phyloP scores from a whole-genome alignment of 2,797 vertebrate genomes.

The Mormyrops boulengeri region DNA sequence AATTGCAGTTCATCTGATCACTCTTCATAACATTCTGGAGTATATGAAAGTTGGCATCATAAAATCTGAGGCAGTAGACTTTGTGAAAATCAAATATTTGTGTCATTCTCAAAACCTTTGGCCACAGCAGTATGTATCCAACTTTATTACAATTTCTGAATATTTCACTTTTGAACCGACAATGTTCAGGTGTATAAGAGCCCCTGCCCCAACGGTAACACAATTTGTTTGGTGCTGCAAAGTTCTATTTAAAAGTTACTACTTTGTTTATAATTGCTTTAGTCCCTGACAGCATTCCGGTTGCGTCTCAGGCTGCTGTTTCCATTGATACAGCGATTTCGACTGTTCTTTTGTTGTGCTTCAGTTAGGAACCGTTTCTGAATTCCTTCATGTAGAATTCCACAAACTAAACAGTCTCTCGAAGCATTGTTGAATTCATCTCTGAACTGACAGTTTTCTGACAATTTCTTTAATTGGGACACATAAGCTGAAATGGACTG shows the following conservation, averaged over 20 bases:
- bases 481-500: too few relatives aligned
- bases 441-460: too few relatives aligned
- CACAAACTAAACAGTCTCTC: neutral
- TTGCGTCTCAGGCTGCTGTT: neutral
- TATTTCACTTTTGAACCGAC: neutral
- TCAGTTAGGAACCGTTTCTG: neutral
- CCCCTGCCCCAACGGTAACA: neutral
- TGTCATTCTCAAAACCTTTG: neutral
- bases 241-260: neutral
- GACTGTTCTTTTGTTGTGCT: neutral
- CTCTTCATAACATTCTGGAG: too few relatives aligned
- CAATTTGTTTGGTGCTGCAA: neutral
- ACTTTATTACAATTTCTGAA: neutral
- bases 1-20: too few relatives aligned
- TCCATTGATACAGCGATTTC: neutral
- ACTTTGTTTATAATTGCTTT: neutral
- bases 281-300: neutral
- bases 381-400: neutral
- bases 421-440: too few relatives aligned
- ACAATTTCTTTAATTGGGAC: too few relatives aligned
- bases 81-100: too few relatives aligned
- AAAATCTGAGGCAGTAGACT: too few relatives aligned
- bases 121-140: too few relatives aligned
- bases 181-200: neutral
- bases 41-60: too few relatives aligned